Percentiles rank a stretch among this genome's conserved stretches.
Evolutionary conservation across 2,113 vertebrate genomes (phyloP).

Genomic region (Hippocampus barbouri): DNA sequence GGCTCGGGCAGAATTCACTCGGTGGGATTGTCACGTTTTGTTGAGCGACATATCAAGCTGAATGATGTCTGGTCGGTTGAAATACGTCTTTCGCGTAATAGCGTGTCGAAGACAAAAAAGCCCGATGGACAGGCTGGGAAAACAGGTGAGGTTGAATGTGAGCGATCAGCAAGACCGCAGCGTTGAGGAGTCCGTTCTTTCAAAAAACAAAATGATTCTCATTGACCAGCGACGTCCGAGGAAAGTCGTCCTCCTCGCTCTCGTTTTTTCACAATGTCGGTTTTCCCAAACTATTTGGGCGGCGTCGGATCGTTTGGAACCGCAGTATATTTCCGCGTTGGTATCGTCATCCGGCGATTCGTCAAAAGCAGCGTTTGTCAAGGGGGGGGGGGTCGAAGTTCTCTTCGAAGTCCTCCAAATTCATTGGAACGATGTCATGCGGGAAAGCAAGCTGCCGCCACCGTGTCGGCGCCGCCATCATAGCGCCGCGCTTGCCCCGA

Average conservation of each 20-base stretch:
- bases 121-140: background rate
- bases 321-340: background rate
- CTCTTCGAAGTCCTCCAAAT: too few relatives aligned
- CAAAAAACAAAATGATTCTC: too few relatives aligned
- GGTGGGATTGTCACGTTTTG: constrained; percentile 6
- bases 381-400: too few relatives aligned
- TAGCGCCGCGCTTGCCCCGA: too few relatives aligned
- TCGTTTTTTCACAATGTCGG: too few relatives aligned
- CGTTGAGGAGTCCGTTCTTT: background rate
- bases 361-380: background rate
- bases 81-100: background rate
- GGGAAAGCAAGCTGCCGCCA: too few relatives aligned
- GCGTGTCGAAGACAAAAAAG: background rate
- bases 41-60: background rate
- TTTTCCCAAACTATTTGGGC: too few relatives aligned
- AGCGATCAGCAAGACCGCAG: background rate
- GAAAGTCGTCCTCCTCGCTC: too few relatives aligned
- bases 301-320: background rate
- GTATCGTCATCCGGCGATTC: background rate
- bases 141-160: background rate
- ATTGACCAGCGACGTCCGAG: too few relatives aligned
- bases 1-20: background rate
- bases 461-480: too few relatives aligned
- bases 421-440: too few relatives aligned
- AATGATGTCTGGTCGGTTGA: background rate